These are phyloP conservation scores for Syrista parreyssii DNA, from an alignment of 2,888 invertebrate genomes.

Conservation along the genomic window DNA sequence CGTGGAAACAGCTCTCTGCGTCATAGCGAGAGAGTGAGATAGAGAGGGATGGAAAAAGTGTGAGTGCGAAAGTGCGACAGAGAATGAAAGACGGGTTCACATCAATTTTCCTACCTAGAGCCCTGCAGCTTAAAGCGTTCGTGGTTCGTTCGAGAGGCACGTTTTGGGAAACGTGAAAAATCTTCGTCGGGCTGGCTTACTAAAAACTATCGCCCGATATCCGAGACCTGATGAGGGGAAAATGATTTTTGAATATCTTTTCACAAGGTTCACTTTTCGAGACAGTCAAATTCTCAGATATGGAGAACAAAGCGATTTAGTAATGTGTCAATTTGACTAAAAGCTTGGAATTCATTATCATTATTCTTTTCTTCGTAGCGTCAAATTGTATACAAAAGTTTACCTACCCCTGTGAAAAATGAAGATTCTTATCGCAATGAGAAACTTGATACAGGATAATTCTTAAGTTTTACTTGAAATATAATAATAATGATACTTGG, in stretches of 20 bases:
- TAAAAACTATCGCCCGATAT: background rate
- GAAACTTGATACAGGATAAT: background rate
- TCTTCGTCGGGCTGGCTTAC: background rate
- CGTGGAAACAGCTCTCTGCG: background rate
- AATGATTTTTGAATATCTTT: background rate
- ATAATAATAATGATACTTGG: background rate
- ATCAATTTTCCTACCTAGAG: background rate
- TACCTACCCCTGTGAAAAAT: no score
- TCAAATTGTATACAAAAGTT: no score
- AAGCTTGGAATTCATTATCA: background rate
- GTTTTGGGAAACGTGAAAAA: background rate
- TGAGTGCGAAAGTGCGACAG: background rate
- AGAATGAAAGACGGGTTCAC: background rate
- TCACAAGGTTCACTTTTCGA: background rate
- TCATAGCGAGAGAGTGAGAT: background rate
- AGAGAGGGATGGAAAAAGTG: slow-evolving; percentile 7
- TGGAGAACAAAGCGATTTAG: background rate
- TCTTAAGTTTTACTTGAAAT: background rate
- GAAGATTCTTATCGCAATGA: no score
- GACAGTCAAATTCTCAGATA: background rate
- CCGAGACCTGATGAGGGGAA: background rate
- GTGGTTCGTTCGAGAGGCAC: background rate
- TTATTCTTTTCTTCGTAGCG: no score
- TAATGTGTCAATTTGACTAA: background rate
- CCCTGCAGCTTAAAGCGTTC: background rate